A percentile compares a stretch with the other conserved stretches of the same genome.
These are phyloP conservation scores for Tympanoctomys barrerae DNA, from an alignment of 2,797 vertebrate genomes.

Conservation along the genomic window DNA sequence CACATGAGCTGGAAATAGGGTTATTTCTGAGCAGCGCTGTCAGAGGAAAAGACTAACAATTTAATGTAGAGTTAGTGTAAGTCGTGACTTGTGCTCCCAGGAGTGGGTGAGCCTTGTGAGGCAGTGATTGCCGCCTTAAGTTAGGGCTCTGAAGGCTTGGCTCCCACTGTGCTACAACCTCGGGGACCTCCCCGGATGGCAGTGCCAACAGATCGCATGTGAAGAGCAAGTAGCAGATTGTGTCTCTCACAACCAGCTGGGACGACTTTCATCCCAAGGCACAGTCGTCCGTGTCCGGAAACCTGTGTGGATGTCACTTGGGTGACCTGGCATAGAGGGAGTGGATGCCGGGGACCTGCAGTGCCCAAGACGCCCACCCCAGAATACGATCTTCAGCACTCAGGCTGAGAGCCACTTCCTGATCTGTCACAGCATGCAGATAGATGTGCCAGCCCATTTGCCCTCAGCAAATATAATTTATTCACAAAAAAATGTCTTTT, in stretches of 20 bases:
- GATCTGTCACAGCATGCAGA: neutral
- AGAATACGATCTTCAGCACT: too few relatives aligned
- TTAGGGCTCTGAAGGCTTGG: neutral
- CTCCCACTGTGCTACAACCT: neutral
- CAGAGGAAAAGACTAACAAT: neutral
- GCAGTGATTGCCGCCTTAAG: neutral
- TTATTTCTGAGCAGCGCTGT: constrained; percentile 24
- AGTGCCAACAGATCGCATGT: neutral
- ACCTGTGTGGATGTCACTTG: neutral
- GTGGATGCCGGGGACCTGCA: neutral
- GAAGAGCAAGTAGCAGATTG: neutral
- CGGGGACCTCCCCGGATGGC: neutral
- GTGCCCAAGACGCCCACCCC: neutral
- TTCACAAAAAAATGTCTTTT: neutral
- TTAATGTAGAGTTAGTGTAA: neutral
- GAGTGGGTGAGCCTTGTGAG: neutral
- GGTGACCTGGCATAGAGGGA: neutral
- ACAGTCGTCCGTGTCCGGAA: neutral
- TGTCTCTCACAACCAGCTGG: neutral
- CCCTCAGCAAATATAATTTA: neutral
- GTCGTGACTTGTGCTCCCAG: neutral
- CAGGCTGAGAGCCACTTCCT: neutral
- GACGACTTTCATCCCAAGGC: neutral
- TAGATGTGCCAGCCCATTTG: neutral
- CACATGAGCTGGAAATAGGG: constrained; percentile 14